Evolutionary conservation across 2,888 invertebrate species (phyloP).

Genomic region (Patella depressa): DNA sequence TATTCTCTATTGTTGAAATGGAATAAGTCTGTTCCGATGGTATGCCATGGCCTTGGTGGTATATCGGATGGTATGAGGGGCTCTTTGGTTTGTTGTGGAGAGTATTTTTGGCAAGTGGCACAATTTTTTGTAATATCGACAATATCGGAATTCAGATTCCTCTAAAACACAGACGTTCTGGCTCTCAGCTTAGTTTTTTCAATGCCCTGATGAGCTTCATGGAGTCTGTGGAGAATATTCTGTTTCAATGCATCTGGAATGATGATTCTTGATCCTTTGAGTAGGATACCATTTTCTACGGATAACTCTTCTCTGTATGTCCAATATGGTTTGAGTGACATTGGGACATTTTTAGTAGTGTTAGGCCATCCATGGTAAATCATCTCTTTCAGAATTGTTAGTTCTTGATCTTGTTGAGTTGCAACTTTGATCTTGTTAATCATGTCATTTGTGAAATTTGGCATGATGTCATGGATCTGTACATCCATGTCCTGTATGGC

Average conservation of each 20-base stretch:
- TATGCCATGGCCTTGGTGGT: conserved; percentile 18
- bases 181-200: conserved; percentile 22
- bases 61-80: conserved; percentile 14
- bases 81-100: conserved; percentile 9
- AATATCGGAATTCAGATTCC: conserved; percentile 13
- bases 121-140: conserved; percentile 16
- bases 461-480: no score
- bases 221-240: conserved; percentile 13
- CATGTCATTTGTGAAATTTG: no score
- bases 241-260: neutral
- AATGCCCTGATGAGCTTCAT: conserved; percentile 11
- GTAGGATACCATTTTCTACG: conserved; percentile 10
- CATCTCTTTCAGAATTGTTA: no score
- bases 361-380: no score
- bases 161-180: conserved; percentile 15
- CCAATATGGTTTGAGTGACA: conserved; percentile 21
- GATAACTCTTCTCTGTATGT: conserved; percentile 14
- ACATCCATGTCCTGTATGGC: no score
- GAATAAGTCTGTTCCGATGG: conserved; percentile 17
- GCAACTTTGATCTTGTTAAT: no score
- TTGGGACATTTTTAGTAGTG: no score
- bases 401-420: no score
- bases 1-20: no score
- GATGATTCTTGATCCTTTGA: conserved; percentile 15
- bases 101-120: conserved; percentile 12